Conservation (phyloP, 2,797 vertebrate species). For the Sarcophilus harrisii region DNA sequence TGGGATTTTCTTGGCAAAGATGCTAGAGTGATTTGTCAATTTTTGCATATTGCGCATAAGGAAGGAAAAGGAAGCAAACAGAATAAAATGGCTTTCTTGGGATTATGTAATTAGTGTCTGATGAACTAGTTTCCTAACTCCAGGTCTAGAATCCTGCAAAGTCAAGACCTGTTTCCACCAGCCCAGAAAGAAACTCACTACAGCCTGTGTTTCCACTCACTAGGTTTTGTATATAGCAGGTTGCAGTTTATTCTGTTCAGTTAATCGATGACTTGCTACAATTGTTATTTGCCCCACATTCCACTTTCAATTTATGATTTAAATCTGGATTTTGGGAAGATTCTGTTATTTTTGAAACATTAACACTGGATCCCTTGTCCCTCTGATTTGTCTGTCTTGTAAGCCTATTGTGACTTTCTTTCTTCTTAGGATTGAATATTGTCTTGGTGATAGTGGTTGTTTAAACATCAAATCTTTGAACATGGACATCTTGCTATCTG, state of each 20-base stretch:
- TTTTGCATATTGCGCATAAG: not conserved
- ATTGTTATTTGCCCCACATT: slow-evolving; percentile 51
- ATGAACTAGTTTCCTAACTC: no score
- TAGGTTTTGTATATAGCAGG: not conserved
- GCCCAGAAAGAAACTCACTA: not conserved
- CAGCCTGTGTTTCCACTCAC: not conserved
- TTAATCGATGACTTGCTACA: not conserved
- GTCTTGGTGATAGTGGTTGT: not conserved
- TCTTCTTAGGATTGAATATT: not conserved
- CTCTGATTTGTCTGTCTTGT: not conserved
- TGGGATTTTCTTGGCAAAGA: not conserved
- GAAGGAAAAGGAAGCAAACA: not conserved
- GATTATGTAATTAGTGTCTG: not conserved
- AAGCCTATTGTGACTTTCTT: not conserved
- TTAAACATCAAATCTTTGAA: not conserved
- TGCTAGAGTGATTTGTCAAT: not conserved
- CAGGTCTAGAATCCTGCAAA: not conserved
- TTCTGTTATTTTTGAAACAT: slow-evolving; percentile 49
- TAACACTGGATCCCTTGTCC: slow-evolving; percentile 72
- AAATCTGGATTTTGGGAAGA: slow-evolving; percentile 57
- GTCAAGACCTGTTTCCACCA: not conserved
- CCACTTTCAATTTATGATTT: slow-evolving; percentile 65
- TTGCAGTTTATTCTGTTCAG: not conserved
- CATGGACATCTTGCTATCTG: not conserved
- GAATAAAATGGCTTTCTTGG: not conserved